These are phyloP conservation scores for Argyra leucocephala DNA, from an alignment of 2,888 invertebrate species.

Conservation along the genomic window DNA sequence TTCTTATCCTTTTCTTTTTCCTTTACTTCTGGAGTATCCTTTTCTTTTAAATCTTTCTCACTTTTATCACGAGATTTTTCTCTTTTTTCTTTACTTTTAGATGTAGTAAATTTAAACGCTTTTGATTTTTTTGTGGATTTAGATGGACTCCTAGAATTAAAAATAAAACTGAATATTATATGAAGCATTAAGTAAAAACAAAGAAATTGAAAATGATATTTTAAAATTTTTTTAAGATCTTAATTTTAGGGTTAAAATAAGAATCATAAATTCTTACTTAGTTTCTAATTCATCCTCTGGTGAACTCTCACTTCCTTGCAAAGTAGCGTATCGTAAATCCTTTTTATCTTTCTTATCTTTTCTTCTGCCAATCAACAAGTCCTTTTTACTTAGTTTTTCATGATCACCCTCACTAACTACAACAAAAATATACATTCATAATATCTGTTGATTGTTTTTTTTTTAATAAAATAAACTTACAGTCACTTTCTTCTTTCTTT, in stretches of 20 bases:
- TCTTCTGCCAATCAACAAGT: slow-evolving; percentile 62
- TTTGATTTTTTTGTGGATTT: slow-evolving; percentile 74
- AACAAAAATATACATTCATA: slow-evolving; percentile 20
- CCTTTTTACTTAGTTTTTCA: slow-evolving; percentile 69
- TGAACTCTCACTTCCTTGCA: slow-evolving; percentile 73
- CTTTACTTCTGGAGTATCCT: slow-evolving; percentile 44
- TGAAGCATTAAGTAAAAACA: neutral
- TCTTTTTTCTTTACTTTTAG: slow-evolving; percentile 73
- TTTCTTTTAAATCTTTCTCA: slow-evolving; percentile 54
- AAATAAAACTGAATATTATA: slow-evolving; percentile 11
- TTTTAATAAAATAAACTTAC: slow-evolving; percentile 48
- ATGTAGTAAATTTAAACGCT: slow-evolving; percentile 76
- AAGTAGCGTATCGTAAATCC: slow-evolving; percentile 81
- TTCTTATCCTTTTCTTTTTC: slow-evolving; percentile 48
- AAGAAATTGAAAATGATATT: too few relatives aligned
- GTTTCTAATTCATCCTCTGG: slow-evolving; percentile 79
- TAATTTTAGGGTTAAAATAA: too few relatives aligned
- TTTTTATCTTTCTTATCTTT: slow-evolving; percentile 81
- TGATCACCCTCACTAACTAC: slow-evolving; percentile 74
- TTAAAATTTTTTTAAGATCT: neutral
- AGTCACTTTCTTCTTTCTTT: slow-evolving; percentile 65
- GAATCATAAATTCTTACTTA: slow-evolving; percentile 49
- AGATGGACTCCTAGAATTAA: slow-evolving; percentile 58
- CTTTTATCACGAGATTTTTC: slow-evolving; percentile 72
- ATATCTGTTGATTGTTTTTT: neutral